Evolutionary conservation across 2,113 vertebrate genomes (phyloP), one percentile per base, ranked within the genome.

Genomic region (Scomber japonicus): DNA sequence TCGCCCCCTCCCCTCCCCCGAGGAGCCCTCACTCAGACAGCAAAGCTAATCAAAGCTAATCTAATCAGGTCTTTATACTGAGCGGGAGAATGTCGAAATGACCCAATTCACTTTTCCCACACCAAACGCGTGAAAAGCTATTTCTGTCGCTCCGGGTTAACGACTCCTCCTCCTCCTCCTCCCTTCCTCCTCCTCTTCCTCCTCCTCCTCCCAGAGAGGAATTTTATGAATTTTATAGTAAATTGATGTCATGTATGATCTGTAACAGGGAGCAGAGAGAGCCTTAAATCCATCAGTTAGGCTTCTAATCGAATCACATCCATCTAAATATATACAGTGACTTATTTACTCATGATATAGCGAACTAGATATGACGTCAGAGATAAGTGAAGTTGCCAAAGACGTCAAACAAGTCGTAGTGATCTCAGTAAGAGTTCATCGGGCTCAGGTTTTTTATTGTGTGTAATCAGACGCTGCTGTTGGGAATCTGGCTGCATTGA

Each of bases 11-110:
- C 2, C 35, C 35, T 67, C 72, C 71, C 74, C 71, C 4, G 27
- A 60, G 66, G 81, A 75, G 48, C 71, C 68, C 69, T 72, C 50
- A 63, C 72, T 81, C 86, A 84, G 80, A 76, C 79, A 9, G 72
- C 81, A 71, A 70, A 88, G 81, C 87, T 78, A 91, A 90, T 91
- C 90, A 81, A 82, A 90, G 83, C 84, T 77, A 74, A 93, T 93
- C 91, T 84, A 88, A 91, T 88, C 88, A 90, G 89, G 78, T 79
- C 87, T 86, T 79, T 79, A 73, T 70, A 64, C 79, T 2, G 71
- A 67, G 78, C 79, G 16, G 68, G 62, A 78, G 71, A 87, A 74
- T 7, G 57, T 68, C 54, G 82, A 89, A 78, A 75, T 82, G 88
- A 93, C 89, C 89, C 82, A 88, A 27, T 88, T 92, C 80, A 89